These are phyloP conservation scores for Cryptomyrus ogoouensis DNA, from an alignment of 2,113 vertebrate species.

Conservation along the genomic window DNA sequence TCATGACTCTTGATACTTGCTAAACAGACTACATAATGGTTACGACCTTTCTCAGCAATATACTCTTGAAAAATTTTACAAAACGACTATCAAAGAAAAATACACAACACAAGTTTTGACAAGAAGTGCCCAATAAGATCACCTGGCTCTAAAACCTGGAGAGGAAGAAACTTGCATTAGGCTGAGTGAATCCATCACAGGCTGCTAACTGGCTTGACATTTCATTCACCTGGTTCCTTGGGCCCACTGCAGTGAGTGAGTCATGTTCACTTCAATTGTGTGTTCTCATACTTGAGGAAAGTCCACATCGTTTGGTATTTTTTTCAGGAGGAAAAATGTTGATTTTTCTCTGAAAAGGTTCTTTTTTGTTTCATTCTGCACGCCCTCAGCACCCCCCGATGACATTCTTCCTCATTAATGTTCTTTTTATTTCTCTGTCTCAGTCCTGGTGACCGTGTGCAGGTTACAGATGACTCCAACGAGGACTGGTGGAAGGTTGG, in stretches of 20 bases:
- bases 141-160: too few relatives aligned
- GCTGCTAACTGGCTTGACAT: background rate
- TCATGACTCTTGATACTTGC: too few relatives aligned
- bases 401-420: background rate
- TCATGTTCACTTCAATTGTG: background rate
- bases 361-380: background rate
- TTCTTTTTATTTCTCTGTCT: background rate
- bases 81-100: too few relatives aligned
- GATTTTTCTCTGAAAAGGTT: background rate
- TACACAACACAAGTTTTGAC: background rate
- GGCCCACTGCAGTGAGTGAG: background rate
- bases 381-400: background rate
- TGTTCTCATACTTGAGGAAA: background rate
- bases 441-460: constrained; percentile 80
- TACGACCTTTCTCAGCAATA: background rate
- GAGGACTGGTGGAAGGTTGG: constrained; percentile 94
- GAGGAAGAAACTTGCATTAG: background rate
- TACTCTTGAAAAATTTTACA: background rate
- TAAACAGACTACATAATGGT: background rate
- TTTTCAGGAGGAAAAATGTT: background rate
- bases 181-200: background rate
- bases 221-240: background rate
- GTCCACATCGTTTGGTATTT: background rate
- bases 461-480: constrained; percentile 82
- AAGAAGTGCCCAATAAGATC: background rate